These are phyloP conservation scores for Alosa alosa DNA, from an alignment of 2,113 vertebrate genomes.

Conservation along the genomic window DNA sequence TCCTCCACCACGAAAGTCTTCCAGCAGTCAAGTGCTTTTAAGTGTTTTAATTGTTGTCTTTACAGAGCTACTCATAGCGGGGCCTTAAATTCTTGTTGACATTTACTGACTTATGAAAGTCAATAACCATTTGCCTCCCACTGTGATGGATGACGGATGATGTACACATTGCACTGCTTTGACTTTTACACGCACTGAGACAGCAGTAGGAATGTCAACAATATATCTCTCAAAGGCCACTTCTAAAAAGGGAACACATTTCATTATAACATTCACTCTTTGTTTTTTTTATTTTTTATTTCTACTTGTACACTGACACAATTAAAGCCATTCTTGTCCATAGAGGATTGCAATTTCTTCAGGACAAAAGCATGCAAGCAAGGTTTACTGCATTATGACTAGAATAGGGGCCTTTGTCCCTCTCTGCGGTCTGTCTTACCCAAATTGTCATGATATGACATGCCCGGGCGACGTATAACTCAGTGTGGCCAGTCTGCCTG, in stretches of 20 bases:
- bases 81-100: constrained; percentile 16
- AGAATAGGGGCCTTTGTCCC: background rate
- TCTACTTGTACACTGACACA: background rate
- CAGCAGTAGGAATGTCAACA: constrained; percentile 9
- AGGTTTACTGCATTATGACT: too few relatives aligned
- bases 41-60: constrained; percentile 18
- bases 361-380: background rate
- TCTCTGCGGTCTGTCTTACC: background rate
- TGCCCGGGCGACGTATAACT: background rate
- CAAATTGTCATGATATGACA: background rate
- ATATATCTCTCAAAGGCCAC: background rate
- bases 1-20: background rate
- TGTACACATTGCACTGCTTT: background rate
- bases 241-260: background rate
- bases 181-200: background rate
- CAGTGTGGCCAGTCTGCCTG: background rate
- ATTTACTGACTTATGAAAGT: constrained; percentile 20
- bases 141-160: background rate
- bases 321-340: background rate
- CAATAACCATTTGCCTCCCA: constrained; percentile 16
- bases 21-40: constrained; percentile 7
- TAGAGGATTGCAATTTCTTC: background rate
- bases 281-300: background rate
- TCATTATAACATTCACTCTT: background rate
- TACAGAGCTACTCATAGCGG: background rate